phyloP scores from a whole-genome alignment of 2,888 invertebrate species.

The Chironomus riparius region DNA sequence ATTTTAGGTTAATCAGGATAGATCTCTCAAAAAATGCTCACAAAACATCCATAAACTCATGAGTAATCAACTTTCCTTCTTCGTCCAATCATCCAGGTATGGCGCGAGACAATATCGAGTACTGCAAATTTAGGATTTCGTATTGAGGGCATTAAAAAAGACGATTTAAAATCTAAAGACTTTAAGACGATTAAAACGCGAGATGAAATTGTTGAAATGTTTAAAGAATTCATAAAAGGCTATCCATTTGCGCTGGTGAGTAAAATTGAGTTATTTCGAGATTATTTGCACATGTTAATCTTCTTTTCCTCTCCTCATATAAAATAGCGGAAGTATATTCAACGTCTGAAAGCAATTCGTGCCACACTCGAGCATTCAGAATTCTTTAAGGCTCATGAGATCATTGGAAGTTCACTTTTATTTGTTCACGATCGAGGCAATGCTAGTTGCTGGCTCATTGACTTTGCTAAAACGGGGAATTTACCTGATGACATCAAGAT shows the following conservation, averaged over 20 bases:
- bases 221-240: constrained; percentile 70
- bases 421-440: constrained; percentile 86
- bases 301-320: constrained; percentile 28
- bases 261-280: constrained; percentile 30
- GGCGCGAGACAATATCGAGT: constrained; percentile 94
- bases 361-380: constrained; percentile 73
- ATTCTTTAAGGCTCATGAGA: constrained; percentile 88
- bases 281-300: too few relatives aligned
- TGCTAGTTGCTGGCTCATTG: constrained; percentile 93
- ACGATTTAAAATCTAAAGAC: constrained; percentile 87
- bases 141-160: constrained; percentile 87
- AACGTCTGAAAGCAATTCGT: constrained; percentile 74
- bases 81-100: constrained; percentile 42
- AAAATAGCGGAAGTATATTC: constrained; percentile 69
- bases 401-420: constrained; percentile 87
- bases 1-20: too few relatives aligned
- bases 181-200: constrained; percentile 87
- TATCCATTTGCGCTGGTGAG: constrained; percentile 72
- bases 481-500: constrained; percentile 66
- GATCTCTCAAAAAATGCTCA: too few relatives aligned
- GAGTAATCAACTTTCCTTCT: too few relatives aligned
- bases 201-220: constrained; percentile 70
- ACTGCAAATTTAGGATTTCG: constrained; percentile 94
- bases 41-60: too few relatives aligned
- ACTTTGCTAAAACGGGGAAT: constrained; percentile 90